Conservation (phyloP, 1,140 invertebrate species). For the Tetramorium parvispinum region DNA sequence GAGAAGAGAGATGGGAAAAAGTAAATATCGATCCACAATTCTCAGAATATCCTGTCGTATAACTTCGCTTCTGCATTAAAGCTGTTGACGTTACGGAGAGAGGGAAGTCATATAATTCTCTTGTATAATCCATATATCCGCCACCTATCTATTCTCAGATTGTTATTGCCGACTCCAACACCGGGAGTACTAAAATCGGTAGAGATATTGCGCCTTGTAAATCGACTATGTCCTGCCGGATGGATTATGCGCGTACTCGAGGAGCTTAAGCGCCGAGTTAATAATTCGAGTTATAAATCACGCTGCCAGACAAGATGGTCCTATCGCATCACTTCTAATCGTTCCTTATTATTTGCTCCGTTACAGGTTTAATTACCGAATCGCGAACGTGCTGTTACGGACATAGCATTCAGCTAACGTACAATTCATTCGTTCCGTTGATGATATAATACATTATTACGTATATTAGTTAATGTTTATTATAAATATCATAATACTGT, state of each 20-base stretch:
- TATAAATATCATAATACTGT: no score
- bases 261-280: conserved; percentile 69
- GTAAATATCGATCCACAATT: conserved; percentile 67
- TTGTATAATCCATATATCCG: conserved; percentile 72
- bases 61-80: conserved; percentile 65
- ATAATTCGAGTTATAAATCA: conserved; percentile 72
- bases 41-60: conserved; percentile 22
- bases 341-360: conserved; percentile 39
- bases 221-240: conserved; percentile 63
- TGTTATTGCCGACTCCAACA: conserved; percentile 65
- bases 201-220: conserved; percentile 73
- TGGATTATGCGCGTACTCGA: conserved; percentile 69
- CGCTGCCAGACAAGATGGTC: background rate
- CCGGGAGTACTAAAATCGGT: conserved; percentile 63
- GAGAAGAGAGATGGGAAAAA: conserved; percentile 41
- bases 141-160: conserved; percentile 70
- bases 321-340: conserved; percentile 34
- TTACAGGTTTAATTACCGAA: conserved; percentile 31
- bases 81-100: conserved; percentile 58
- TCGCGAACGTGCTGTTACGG: conserved; percentile 4
- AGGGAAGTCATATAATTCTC: conserved; percentile 69
- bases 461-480: no score
- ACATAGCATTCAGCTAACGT: background rate
- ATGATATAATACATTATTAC: no score
- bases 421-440: background rate